These are phyloP conservation scores for Standfussiana lucernea DNA, from an alignment of 2,888 invertebrate species.

Conservation along the genomic window DNA sequence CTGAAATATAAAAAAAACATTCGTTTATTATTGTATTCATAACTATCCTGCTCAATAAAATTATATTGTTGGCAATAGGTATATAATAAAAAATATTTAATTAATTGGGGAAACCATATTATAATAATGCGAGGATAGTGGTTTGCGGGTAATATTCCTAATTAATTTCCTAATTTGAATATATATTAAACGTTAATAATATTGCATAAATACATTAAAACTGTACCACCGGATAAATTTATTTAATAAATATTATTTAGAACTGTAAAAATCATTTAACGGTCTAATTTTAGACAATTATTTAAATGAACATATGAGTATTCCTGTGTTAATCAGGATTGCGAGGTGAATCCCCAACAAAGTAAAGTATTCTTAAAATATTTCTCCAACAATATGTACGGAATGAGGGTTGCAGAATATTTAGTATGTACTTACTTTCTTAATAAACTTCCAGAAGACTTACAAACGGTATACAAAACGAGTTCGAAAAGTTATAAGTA, in stretches of 20 bases:
- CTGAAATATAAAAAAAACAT: background rate
- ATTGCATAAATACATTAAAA: background rate
- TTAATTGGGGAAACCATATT: background rate
- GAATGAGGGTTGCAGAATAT: too few relatives aligned
- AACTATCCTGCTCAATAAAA: background rate
- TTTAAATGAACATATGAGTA: background rate
- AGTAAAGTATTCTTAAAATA: background rate
- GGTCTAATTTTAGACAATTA: background rate
- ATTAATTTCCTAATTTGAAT: background rate
- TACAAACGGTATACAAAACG: too few relatives aligned
- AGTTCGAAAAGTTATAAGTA: too few relatives aligned
- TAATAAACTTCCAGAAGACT: too few relatives aligned
- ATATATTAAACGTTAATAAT: background rate
- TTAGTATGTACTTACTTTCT: too few relatives aligned
- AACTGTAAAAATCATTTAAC: background rate
- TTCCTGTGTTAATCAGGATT: background rate
- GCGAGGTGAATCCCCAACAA: background rate
- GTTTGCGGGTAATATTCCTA: background rate
- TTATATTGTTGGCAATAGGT: background rate
- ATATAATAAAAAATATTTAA: background rate
- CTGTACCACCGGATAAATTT: background rate
- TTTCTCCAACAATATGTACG: too few relatives aligned
- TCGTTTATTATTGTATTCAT: background rate
- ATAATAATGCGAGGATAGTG: conserved; percentile 1
- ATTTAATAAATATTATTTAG: background rate